Percentiles rank a stretch among this genome's conserved stretches.
Conservation (phyloP, 1,140 invertebrate genomes). For the Plutomurus gul region DNA sequence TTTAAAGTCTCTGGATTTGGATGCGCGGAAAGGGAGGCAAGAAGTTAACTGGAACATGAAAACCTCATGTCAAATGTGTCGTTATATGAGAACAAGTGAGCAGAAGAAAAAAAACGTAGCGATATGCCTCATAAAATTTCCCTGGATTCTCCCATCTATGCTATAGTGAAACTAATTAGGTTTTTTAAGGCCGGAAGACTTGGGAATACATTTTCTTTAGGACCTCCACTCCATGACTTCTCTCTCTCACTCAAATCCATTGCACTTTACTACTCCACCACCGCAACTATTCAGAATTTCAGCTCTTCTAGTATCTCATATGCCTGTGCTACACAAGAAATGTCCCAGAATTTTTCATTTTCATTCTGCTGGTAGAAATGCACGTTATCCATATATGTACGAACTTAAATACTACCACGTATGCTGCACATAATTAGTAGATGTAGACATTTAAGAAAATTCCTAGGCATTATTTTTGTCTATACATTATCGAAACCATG, state of each 20-base stretch:
- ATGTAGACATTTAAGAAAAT: no score
- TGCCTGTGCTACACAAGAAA: no score
- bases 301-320: no score
- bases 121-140: conserved; percentile 51
- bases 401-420: no score
- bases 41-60: conserved; percentile 34
- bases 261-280: neutral
- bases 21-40: neutral
- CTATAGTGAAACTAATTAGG: conserved; percentile 49
- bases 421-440: no score
- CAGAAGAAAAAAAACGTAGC: neutral
- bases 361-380: no score
- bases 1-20: neutral
- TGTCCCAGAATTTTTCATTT: no score
- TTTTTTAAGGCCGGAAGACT: conserved; percentile 34
- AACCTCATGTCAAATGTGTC: conserved; percentile 37
- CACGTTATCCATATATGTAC: no score
- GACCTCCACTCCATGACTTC: neutral
- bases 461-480: no score
- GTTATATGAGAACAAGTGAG: neutral
- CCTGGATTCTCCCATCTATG: conserved; percentile 35
- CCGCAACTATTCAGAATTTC: no score
- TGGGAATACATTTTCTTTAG: conserved; percentile 27
- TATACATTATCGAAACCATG: no score
- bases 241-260: neutral